Conservation (phyloP, 2,797 vertebrate genomes). For the Pogonophryne albipinna region DNA sequence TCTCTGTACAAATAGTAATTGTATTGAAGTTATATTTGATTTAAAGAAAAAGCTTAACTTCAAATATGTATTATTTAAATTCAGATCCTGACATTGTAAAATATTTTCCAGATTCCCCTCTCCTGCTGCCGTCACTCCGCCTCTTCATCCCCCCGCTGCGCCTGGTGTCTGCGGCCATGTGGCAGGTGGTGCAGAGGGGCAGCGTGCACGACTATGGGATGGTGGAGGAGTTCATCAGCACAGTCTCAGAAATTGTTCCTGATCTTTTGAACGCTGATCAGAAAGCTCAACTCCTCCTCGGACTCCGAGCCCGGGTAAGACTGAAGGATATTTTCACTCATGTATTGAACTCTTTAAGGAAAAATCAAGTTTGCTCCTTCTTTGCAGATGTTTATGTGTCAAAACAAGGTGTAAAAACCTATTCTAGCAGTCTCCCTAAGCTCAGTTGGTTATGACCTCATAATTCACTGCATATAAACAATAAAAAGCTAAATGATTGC, state of each 20-base stretch:
- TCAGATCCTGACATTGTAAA: not conserved
- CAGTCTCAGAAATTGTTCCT: constrained; percentile 77
- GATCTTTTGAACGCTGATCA: constrained; percentile 85
- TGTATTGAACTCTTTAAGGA: not conserved
- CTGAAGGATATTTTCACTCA: not conserved
- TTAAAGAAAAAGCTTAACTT: not conserved
- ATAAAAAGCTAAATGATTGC: not conserved
- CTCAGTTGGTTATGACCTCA: not conserved
- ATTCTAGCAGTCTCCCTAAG: not conserved
- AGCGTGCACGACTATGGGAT: constrained; percentile 79
- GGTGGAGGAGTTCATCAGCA: constrained; percentile 84
- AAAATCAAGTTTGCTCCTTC: constrained; percentile 1
- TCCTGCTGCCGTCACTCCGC: constrained; percentile 76
- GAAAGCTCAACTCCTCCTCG: constrained; percentile 85
- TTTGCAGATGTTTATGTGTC: constrained; percentile 4
- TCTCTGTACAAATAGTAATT: not conserved
- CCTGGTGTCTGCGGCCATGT: constrained; percentile 83
- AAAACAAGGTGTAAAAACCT: constrained; percentile 1
- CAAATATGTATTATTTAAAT: not conserved
- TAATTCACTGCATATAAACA: not conserved
- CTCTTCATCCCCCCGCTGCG: constrained; percentile 81
- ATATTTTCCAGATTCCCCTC: constrained; percentile 52
- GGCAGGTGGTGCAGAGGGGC: constrained; percentile 81
- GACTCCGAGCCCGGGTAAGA: constrained; percentile 79
- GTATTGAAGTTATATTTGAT: not conserved